Percentiles rank a stretch among this genome's conserved stretches.
phyloP scores from a whole-genome alignment of 2,113 vertebrate genomes.

The Nanorana parkeri region DNA sequence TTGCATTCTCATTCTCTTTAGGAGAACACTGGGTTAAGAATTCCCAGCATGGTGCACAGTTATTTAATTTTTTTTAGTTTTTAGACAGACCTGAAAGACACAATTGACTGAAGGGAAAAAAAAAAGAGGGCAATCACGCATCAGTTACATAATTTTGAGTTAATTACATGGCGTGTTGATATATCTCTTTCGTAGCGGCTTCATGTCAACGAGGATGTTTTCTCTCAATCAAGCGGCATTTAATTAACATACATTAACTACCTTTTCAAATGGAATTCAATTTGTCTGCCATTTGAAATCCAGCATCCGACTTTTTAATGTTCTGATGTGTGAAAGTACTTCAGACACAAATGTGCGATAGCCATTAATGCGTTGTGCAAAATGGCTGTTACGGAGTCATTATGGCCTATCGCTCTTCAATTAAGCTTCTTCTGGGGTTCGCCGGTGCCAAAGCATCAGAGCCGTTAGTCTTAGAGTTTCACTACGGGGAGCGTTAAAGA shows the following conservation, averaged over 20 bases:
- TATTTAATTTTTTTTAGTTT: constrained; percentile 34
- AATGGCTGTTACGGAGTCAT: constrained; percentile 27
- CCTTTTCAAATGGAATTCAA: constrained; percentile 50
- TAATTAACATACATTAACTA: constrained; percentile 56
- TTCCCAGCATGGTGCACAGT: neutral
- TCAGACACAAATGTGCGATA: constrained; percentile 27
- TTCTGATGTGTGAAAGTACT: constrained; percentile 17
- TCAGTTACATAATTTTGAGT: constrained; percentile 50
- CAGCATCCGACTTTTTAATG: constrained; percentile 40
- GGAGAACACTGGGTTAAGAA: constrained; percentile 16
- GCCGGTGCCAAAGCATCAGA: neutral
- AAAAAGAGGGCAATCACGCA: constrained; percentile 45
- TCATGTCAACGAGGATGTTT: constrained; percentile 54
- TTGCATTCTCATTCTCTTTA: too few relatives aligned
- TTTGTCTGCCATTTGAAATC: constrained; percentile 19
- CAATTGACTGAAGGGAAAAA: constrained; percentile 47
- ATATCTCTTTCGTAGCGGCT: constrained; percentile 41
- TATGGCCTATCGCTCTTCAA: constrained; percentile 18
- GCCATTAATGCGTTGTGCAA: constrained; percentile 9
- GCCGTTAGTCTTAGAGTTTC: neutral
- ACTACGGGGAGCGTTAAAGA: neutral
- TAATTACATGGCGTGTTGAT: constrained; percentile 53
- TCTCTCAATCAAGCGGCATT: constrained; percentile 55
- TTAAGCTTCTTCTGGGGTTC: neutral
- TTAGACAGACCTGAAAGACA: constrained; percentile 45